Base-by-base conservation (phyloP, 2,797 vertebrate genomes). In the Dendrocincla fuliginosa region DNA sequence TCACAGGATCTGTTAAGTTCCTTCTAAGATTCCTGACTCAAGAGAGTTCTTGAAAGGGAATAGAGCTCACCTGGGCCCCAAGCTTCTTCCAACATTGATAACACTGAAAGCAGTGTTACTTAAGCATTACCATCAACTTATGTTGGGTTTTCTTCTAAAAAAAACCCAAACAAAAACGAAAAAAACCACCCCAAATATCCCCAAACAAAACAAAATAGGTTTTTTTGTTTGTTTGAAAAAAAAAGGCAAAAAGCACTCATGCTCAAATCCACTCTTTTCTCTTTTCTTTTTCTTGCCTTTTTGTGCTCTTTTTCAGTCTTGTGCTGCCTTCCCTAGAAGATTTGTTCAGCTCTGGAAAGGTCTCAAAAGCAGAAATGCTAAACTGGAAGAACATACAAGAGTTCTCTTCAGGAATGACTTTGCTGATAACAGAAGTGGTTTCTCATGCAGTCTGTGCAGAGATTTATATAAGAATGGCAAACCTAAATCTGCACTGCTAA, bases 211-310 rank as follows among this genome's bases (percentile, higher is more conserved):
- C 16, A 27, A 24, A 47, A 47, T 20, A 46, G 20, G 42, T 18
- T 42, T 42, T 17, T 42, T 42, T 42, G 17, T 42, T 35, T 16
- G 17, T 57, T 35, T 39, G 16, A 19, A 10, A 17, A 37, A 2
- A 9, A 12, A 6, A 4, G 3, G 6, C 19, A 11, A 8, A 32
- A 27, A 25, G 6, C 14, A 8, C 23, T 5, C 8, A 13, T 5
- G 1, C 10, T 44, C 4, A 60, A 67, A 68, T 41, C 13, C 17
- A 33, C 12, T 13, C 60, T 83, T 65, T 73, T 74, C 25, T n/a
- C n/a, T n/a, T n/a, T n/a, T n/a, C n/a, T n/a, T n/a, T n/a, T n/a
- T n/a, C n/a, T n/a, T 74, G 10, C 19, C 15, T 86, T 32, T 33
- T 71, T 60, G 7, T 16, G 10, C 2, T 44, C 5, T 69, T 87